Evolutionary conservation across 2,113 vertebrate species (phyloP).

Genomic region (Micronycteris hirsuta): DNA sequence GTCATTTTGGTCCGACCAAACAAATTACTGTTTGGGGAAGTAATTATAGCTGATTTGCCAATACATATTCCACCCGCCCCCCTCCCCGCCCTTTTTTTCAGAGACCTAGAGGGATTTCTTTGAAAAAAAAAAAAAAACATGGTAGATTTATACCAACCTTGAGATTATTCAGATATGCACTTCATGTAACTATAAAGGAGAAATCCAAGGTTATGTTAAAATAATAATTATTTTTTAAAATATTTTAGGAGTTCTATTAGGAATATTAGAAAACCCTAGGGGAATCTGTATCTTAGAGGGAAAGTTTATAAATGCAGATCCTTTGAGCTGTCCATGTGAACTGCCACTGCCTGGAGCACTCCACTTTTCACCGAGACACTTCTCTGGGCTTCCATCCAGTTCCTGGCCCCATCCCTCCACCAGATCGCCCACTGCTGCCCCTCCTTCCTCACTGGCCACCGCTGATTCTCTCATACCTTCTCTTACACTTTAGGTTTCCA

Average conservation of each 20-base stretch:
- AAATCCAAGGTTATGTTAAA: neutral
- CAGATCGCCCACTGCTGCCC: neutral
- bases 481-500: neutral
- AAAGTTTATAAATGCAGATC: neutral
- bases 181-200: neutral
- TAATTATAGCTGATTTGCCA: neutral
- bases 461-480: neutral
- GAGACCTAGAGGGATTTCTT: neutral
- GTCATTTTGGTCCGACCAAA: neutral
- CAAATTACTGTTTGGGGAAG: neutral
- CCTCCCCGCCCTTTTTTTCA: no score
- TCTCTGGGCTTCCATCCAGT: neutral
- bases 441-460: neutral
- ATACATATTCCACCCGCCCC: no score
- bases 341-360: neutral
- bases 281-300: neutral
- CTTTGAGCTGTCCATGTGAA: neutral
- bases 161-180: neutral
- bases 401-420: neutral
- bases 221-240: neutral
- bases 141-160: neutral
- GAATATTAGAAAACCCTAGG: neutral
- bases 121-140: neutral
- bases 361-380: neutral
- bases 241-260: neutral